These are phyloP conservation scores for Drosophila maculinotata DNA, from an alignment of 2,888 invertebrate species.

Conservation along the genomic window DNA sequence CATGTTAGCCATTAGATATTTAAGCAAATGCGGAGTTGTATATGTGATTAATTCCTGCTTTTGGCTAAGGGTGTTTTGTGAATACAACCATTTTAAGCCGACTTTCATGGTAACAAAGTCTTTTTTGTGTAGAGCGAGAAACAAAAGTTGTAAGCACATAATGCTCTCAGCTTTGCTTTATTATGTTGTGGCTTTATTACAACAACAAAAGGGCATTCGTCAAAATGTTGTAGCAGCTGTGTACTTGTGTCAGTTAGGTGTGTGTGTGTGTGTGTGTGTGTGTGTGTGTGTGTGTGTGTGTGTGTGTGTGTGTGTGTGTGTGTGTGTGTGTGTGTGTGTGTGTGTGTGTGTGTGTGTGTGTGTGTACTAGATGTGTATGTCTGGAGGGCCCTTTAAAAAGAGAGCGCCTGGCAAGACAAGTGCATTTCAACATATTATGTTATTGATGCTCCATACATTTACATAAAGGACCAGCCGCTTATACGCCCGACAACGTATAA, in stretches of 20 bases:
- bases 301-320: not conserved
- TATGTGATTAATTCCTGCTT: not conserved
- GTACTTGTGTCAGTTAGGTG: too few species aligned
- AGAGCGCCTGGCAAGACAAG: conserved; percentile 49
- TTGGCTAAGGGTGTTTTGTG: not conserved
- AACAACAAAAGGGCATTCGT: not conserved
- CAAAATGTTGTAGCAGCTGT: conserved; percentile 55
- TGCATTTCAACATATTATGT: conserved; percentile 54
- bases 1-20: not conserved
- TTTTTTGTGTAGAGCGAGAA: too few species aligned
- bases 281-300: not conserved
- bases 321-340: conserved; percentile 1
- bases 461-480: conserved; percentile 28
- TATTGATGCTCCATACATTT: conserved; percentile 58
- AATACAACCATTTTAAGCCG: not conserved
- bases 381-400: conserved; percentile 3
- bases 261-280: not conserved
- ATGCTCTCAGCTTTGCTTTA: conserved; percentile 14
- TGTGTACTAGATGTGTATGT: conserved; percentile 1
- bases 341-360: not conserved
- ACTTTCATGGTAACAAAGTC: too few species aligned
- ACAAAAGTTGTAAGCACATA: too few species aligned
- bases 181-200: conserved; percentile 16
- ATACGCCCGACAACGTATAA: too few species aligned
- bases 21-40: too few species aligned